Evolutionary conservation across 2,113 vertebrate genomes (phyloP), one percentile per base, ranked within the genome.

Genomic region (Tupaia tana): DNA sequence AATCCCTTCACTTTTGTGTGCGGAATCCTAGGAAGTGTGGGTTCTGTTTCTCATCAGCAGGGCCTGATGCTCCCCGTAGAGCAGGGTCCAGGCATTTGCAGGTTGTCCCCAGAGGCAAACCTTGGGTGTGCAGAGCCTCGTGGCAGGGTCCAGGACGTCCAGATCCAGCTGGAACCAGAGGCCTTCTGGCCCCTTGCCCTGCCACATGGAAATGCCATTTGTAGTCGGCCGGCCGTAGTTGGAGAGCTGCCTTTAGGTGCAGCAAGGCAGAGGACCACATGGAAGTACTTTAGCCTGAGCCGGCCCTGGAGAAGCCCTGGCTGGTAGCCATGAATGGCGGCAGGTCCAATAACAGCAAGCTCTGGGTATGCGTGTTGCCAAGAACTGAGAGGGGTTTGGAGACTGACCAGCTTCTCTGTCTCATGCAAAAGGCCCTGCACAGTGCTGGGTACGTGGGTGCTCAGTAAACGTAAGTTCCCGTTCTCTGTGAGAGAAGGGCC

Each of bases 211-310:
- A 98, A 98, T 98, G 96, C 95, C 96, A 97, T 98, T 98, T 98
- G 86, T 66, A 98, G 93, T 94, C 94, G 25, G 95, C 34, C 77
- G 70, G 95, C 95, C 80, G 27, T 20, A 58, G 80, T 8, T 77
- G 66, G 94, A 93, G 83, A 86, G 73, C 71, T 95, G 97, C 90
- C 93, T 95, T 80, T 91, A 27, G 94, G 95, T 94, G 89, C 74
- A 97, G 82, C 89, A 96, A 98, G 95, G 97, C 96, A 95, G 96
- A 96, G 96, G 95, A 97, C 98, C 98, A 98, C 98, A 97, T 98
- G 98, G 98, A 99, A 98, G 97, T 97, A 98, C 98, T 99, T 98
- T 93, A 89, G 97, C 96, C 93, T 90, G 95, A 96, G 93, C 83
- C 67, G 70, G 98, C 93, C 13, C 91, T 91, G 78, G 96, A 97